phyloP scores from a whole-genome alignment of 1,140 invertebrate genomes.

The Laodelphax striatellus region DNA sequence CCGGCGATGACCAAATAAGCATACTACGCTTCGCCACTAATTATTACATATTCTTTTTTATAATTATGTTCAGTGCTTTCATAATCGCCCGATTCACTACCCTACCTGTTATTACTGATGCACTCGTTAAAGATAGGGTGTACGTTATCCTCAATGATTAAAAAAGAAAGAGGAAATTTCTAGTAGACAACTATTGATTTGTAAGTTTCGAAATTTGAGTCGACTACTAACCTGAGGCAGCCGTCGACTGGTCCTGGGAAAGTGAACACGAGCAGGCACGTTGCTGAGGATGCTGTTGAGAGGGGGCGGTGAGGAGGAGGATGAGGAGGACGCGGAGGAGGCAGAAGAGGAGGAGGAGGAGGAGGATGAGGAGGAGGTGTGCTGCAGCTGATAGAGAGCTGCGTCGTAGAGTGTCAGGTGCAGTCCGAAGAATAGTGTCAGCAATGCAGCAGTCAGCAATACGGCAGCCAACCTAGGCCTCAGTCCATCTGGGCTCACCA shows the following conservation, averaged over 20 bases:
- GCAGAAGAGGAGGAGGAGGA: background rate
- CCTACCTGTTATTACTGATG: too few relatives aligned
- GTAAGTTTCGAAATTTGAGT: too few relatives aligned
- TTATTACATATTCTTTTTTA: too few relatives aligned
- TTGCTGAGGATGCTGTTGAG: conserved; percentile 28
- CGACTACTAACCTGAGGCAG: conserved; percentile 39
- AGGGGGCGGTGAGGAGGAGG: background rate
- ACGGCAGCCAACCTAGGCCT: conserved; percentile 8
- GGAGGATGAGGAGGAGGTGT: background rate
- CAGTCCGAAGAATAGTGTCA: conserved; percentile 9
- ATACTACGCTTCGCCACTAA: too few relatives aligned
- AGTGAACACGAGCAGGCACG: conserved; percentile 34
- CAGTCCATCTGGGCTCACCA: background rate
- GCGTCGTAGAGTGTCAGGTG: conserved; percentile 16
- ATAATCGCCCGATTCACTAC: too few relatives aligned
- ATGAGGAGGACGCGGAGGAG: background rate
- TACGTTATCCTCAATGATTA: too few relatives aligned
- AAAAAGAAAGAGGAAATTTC: too few relatives aligned
- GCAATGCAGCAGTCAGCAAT: background rate
- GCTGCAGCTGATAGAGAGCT: conserved; percentile 13
- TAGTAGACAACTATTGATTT: too few relatives aligned
- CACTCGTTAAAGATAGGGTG: too few relatives aligned
- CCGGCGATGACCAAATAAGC: too few relatives aligned
- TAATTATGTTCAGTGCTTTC: too few relatives aligned
- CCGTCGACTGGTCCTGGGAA: conserved; percentile 36